Evolutionary conservation across 2,888 invertebrate genomes (phyloP), one percentile per base, ranked within the genome.

Genomic region (Willowsia nigromaculata): DNA sequence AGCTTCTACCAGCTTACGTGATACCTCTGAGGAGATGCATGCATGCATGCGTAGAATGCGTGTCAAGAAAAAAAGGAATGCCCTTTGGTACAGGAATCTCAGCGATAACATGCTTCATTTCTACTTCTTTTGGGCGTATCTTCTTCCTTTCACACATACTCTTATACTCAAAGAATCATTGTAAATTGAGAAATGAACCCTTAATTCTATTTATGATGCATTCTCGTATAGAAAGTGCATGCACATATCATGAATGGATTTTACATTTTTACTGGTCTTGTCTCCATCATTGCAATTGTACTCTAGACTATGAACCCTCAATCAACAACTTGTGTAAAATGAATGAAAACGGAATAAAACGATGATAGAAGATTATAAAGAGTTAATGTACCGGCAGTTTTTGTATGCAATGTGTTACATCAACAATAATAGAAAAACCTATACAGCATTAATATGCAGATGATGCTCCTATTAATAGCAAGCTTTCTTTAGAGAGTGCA

Each of bases 281-380:
- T 18, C 27, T 62, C n/a, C 3, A 27, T 11, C 7, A n/a, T n/a
- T n/a, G n/a, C n/a, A n/a, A n/a, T 30, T 76, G 76, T n/a, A 76
- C 76, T 76, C 50, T 76, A 53, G 50, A 86, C 86, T 81, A 47
- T 86, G 86, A 5, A 76, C 86, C 80, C 86, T 86, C n/a, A 27
- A 37, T 9, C 65, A 18, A 37, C 3, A 68, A 18, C 6, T 80
- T 30, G n/a, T n/a, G n/a, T n/a, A n/a, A 65, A 82, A 82, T 83
- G 84, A 84, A 84, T 85, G 85, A 62, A 50, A 22, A 76, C 11
- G 43, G n/a, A 62, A 62, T 25, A 33, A 33, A 18, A 37, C 33
- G 18, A 30, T 25, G 43, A 22, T 11, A 71, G 25, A n/a, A 13
- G 1, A 30, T 5, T 7, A 56, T 18, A 18, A 56, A 50, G 59